A percentile compares a stretch with the other conserved stretches of the same genome.
These are phyloP conservation scores for Sisyra terminalis DNA, from an alignment of 2,888 invertebrate species.

Conservation along the genomic window DNA sequence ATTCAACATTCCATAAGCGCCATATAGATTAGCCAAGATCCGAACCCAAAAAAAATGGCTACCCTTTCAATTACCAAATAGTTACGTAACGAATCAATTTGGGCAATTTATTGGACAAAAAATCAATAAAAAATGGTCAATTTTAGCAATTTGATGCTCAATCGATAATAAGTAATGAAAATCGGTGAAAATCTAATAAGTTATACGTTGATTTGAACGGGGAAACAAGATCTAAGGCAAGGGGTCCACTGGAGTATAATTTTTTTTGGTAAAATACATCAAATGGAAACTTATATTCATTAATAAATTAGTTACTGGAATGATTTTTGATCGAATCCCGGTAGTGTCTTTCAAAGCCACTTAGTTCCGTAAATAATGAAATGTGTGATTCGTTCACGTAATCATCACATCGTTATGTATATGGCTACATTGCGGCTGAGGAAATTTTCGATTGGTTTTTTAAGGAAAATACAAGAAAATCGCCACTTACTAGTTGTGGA, in stretches of 20 bases:
- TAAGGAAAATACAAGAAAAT: neutral
- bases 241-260: no score
- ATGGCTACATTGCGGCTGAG: neutral
- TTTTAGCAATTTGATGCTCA: neutral
- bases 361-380: no score
- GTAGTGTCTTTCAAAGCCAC: no score
- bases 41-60: no score
- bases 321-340: no score
- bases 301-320: no score
- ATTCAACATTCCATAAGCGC: neutral
- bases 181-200: neutral
- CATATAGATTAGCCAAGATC: no score
- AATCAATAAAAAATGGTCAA: neutral
- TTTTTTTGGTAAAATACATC: no score
- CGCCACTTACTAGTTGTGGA: conserved; percentile 24
- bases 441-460: no score
- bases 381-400: neutral
- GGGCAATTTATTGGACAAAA: neutral
- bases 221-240: no score
- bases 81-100: neutral
- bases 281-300: no score
- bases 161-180: neutral
- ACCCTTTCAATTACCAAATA: neutral
- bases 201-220: no score
- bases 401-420: neutral